Percentiles rank a stretch among this genome's conserved stretches.
Conservation (phyloP, 2,888 invertebrate species). For the Nomada fabriciana region DNA sequence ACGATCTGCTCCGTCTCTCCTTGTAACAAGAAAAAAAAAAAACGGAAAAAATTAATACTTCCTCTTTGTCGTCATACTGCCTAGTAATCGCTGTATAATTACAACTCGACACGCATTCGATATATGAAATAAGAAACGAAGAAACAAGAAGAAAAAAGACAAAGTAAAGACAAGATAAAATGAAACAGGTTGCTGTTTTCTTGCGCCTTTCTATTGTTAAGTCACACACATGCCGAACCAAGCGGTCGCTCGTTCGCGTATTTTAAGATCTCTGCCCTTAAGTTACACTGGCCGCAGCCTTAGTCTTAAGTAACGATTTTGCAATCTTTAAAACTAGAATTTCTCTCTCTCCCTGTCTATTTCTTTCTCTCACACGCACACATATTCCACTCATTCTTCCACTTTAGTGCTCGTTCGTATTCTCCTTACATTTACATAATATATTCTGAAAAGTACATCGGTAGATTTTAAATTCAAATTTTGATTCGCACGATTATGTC, state of each 20-base stretch:
- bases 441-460: conserved; percentile 11
- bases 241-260: conserved; percentile 30
- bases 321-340: conserved; percentile 8
- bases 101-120: conserved; percentile 46
- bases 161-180: conserved; percentile 25
- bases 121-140: conserved; percentile 33
- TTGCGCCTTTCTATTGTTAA: conserved; percentile 8
- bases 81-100: conserved; percentile 64
- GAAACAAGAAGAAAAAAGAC: background rate
- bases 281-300: conserved; percentile 65
- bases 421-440: background rate
- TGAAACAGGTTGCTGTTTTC: conserved; percentile 18
- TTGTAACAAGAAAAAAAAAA: conserved; percentile 63
- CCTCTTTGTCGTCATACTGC: conserved; percentile 62
- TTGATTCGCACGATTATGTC: background rate
- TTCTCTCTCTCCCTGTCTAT: background rate
- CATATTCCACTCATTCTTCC: conserved; percentile 1
- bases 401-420: conserved; percentile 14
- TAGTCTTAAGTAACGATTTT: conserved; percentile 55
- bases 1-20: conserved; percentile 59
- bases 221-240: conserved; percentile 19
- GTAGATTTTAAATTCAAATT: conserved; percentile 17
- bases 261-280: conserved; percentile 59
- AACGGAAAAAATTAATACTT: conserved; percentile 71
- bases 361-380: background rate